Percentiles rank a stretch among this genome's conserved stretches.
Conservation (phyloP, 2,797 vertebrate genomes). For the Chaetodon trifasciatus region DNA sequence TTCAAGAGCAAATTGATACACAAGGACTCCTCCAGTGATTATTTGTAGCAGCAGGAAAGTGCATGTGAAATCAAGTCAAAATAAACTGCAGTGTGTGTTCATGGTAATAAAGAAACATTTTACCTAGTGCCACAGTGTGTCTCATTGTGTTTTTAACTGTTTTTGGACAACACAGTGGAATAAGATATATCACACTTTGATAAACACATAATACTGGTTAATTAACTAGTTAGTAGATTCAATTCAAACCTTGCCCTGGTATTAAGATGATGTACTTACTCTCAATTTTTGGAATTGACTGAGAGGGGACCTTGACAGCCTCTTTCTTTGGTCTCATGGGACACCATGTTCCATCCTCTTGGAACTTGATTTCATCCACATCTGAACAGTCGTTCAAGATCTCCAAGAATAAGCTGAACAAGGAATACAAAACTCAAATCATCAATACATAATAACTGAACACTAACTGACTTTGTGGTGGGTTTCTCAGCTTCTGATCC, state of each 20-base stretch:
- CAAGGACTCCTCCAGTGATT: background rate
- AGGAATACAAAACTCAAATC: background rate
- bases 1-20: no score
- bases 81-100: background rate
- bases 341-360: constrained; percentile 97
- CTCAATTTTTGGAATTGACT: constrained; percentile 90
- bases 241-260: background rate
- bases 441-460: background rate
- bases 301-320: constrained; percentile 89
- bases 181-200: background rate
- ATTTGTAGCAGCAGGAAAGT: background rate
- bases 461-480: background rate
- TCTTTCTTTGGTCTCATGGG: constrained; percentile 99
- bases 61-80: background rate
- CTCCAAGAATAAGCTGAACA: constrained; percentile 94
- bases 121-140: background rate
- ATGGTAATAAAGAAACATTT: background rate
- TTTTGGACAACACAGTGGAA: background rate
- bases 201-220: background rate
- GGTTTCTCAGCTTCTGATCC: background rate
- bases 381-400: constrained; percentile 97
- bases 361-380: constrained; percentile 98
- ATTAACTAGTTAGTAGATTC: background rate
- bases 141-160: background rate
- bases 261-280: constrained; percentile 81